Base-by-base conservation (phyloP, 2,797 vertebrate genomes). In the Eulemur coronatus region DNA sequence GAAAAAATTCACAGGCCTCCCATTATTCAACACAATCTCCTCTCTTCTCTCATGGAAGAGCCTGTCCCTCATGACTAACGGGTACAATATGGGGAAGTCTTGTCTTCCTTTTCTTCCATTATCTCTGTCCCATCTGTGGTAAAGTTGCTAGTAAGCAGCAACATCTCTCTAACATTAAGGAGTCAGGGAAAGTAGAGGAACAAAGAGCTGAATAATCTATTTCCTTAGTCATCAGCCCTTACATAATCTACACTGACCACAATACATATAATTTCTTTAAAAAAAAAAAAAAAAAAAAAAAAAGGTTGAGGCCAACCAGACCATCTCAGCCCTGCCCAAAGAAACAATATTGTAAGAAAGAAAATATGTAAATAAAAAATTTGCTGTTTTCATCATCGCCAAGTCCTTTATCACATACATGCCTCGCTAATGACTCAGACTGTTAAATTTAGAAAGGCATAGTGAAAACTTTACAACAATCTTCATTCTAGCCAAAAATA, bases 331-430 rank as follows among this genome's bases (percentile, higher is more conserved):
- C 26, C 59, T 88, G 30, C 12, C 67, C 41, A 86, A 79, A 91
- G 75, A 88, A 87, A 76, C 50, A 87, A 89, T 59, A 75, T 18
- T 82, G 5, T 85, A 87, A 28, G 35, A 80, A 38, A 30, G 55
- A 94, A 97, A 95, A 96, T 78, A 96, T 7, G 63, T 50, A 92
- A 85, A 89, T 65, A 82, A 78, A 79, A 86, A 85, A 88, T 92
- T 78, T 69, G 48, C 35, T 43, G 14, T 84, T 91, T 92, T 94
- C 22, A 73, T 73, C 33, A 57, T 57, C 46, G 63, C 26, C 72
- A 79, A 91, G 50, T 88, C 28, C 18, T 78, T 91, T 92, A 61
- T 84, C 93, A 73, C 20, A 84, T 96, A 70, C 20, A 84, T 61
- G 24, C 43, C 57, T 85, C 11, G 48, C 57, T 84, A 88, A 72